Evolutionary conservation across 2,113 vertebrate species (phyloP).

Genomic region (Dicentrarchus labrax): DNA sequence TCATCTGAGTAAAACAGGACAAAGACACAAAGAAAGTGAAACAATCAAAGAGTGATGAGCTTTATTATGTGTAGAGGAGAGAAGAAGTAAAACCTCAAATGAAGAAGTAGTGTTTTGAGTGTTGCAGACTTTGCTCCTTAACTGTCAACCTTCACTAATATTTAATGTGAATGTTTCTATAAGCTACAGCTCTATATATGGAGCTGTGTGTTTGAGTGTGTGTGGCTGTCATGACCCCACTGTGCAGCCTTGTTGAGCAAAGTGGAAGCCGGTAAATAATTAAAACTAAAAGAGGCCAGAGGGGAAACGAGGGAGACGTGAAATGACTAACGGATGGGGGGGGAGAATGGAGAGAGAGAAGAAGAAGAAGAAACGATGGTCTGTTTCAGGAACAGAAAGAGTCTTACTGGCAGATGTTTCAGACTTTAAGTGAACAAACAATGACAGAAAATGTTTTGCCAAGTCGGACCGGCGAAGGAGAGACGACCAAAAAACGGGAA

Average conservation of each 20-base stretch:
- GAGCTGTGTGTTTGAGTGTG: neutral
- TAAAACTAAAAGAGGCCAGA: slow-evolving; percentile 34
- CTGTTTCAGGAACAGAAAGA: slow-evolving; percentile 22
- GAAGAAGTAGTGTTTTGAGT: neutral
- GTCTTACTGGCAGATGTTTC: neutral
- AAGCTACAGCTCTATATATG: neutral
- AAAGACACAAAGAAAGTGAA: neutral
- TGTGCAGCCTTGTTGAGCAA: slow-evolving; percentile 22
- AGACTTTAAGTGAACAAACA: neutral
- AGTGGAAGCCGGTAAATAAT: slow-evolving; percentile 67
- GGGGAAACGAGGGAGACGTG: neutral
- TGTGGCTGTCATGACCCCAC: neutral
- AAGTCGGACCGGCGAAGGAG: neutral
- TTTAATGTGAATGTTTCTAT: neutral
- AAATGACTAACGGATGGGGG: neutral
- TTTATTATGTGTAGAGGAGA: neutral
- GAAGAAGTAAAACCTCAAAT: neutral
- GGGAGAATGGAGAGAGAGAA: neutral
- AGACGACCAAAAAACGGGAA: neutral
- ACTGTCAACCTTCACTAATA: slow-evolving; percentile 6
- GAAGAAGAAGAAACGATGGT: neutral
- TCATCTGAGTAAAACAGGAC: neutral
- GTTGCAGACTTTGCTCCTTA: neutral
- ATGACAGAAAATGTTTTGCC: neutral
- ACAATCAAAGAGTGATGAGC: neutral